Evolutionary conservation across 2,888 invertebrate species (phyloP), one percentile per base, ranked within the genome.

Genomic region (Epinotia demarniana): DNA sequence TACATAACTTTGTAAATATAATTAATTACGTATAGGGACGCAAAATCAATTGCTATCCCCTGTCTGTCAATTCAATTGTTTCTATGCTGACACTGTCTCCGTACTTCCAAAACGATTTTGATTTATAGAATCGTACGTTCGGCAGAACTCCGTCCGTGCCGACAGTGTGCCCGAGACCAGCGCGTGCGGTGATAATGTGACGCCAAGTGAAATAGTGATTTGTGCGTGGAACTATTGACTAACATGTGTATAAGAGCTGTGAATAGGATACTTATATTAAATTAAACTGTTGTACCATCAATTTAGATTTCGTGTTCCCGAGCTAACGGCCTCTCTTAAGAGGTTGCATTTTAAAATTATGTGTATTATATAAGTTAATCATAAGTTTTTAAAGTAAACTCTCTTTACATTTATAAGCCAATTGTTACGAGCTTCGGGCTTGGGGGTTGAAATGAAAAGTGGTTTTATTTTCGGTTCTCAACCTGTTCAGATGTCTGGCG

Each of bases 201-300:
- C 87, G 83, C 86, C 80, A 77, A 89, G 92, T 91, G 92, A 89
- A 85, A 87, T 85, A 86, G 86, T 92, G 92, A 86, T 90, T 88
- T 86, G 90, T 91, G 91, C 87, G 90, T 90, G 92, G 87, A 88
- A 88, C 87, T 83, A 86, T 90, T 89, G 89, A 93, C 92, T 93
- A 92, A 92, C 90, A 91, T 87, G 92, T 92, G 92, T 92, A 91
- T 92, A 92, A 93, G 93, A 93, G 93, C 93, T 94, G 93, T 93
- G 93, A 93, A 93, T 94, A 94, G 92, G 87, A 71, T 92, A 92
- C 89, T 90, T 89, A 87, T 86, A 86, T 86, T 87, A 89, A 88
- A 88, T 87, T 89, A 89, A 89, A 92, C 92, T 92, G 93, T 93
- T 92, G 92, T 92, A 92, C 89, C 89, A 89, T 90, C 90, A 87